phyloP scores from a whole-genome alignment of 2,113 vertebrate species.

The Leptosomus discolor region DNA sequence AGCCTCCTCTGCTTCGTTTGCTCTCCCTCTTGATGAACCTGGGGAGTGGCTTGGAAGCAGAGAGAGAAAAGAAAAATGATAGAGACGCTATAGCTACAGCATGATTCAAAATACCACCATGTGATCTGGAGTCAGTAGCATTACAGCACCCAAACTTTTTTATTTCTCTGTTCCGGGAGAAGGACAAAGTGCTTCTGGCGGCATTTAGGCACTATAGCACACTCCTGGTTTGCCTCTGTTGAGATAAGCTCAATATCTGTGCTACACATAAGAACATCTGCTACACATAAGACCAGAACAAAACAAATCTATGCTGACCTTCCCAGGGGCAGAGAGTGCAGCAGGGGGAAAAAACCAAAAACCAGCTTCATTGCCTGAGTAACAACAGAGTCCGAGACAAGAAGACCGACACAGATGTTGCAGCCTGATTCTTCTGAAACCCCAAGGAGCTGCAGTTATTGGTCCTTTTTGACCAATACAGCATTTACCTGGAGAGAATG shows the following conservation, averaged over 20 bases:
- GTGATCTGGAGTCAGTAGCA: background rate
- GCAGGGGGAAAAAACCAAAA: fast-evolving
- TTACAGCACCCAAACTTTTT: background rate
- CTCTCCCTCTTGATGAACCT: background rate
- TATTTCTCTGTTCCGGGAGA: background rate
- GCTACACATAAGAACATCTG: background rate
- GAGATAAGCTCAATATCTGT: background rate
- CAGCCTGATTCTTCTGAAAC: background rate
- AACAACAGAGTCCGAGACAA: background rate
- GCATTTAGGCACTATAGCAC: background rate
- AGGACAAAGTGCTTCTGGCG: background rate
- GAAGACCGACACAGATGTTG: background rate
- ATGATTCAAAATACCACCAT: background rate
- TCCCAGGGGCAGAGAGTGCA: background rate
- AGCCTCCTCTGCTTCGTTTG: background rate
- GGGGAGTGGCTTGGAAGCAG: background rate
- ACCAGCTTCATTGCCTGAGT: background rate
- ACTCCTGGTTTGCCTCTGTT: background rate
- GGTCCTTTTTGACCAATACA: background rate
- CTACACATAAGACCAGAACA: background rate
- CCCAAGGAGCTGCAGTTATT: background rate
- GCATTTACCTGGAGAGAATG: too few relatives aligned
- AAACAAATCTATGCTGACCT: background rate
- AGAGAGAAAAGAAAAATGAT: background rate
- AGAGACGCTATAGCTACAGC: background rate